These are phyloP conservation scores for Acleris holmiana DNA, from an alignment of 2,888 invertebrate genomes.

Conservation along the genomic window DNA sequence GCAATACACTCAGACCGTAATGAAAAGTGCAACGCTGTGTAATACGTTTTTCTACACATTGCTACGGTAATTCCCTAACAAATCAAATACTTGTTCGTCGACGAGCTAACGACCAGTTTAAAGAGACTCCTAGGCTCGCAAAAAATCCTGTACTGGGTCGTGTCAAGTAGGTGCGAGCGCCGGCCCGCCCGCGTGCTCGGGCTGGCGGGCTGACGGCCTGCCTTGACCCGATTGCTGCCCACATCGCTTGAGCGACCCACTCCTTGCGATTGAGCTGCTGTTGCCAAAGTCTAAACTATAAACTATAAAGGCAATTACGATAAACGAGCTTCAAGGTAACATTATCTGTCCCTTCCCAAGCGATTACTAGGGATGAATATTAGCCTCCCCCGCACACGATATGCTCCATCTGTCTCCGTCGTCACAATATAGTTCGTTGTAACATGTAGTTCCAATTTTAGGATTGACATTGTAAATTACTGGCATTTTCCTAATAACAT, in stretches of 20 bases:
- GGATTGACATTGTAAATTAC: too few relatives aligned
- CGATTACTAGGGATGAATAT: neutral
- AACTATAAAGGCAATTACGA: constrained; percentile 4
- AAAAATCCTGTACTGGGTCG: too few relatives aligned
- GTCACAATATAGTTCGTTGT: neutral
- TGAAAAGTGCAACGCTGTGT: neutral
- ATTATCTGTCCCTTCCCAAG: neutral
- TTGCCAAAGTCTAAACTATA: constrained; percentile 2
- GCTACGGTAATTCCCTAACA: too few relatives aligned
- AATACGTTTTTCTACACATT: neutral
- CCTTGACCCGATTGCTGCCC: constrained; percentile 18
- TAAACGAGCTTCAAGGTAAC: neutral
- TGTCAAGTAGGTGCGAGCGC: too few relatives aligned
- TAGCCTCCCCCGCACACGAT: neutral
- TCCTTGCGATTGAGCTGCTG: neutral
- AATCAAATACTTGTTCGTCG: too few relatives aligned
- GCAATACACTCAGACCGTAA: neutral
- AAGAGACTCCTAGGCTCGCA: too few relatives aligned
- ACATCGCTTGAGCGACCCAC: constrained; percentile 7
- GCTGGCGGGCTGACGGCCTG: too few relatives aligned
- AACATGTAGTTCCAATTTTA: too few relatives aligned
- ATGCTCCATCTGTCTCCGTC: neutral
- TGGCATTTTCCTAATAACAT: too few relatives aligned
- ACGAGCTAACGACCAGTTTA: too few relatives aligned
- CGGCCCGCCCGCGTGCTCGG: too few relatives aligned